Evolutionary conservation across 2,888 invertebrate genomes (phyloP).

Genomic region (Pantelozetes paolii): DNA sequence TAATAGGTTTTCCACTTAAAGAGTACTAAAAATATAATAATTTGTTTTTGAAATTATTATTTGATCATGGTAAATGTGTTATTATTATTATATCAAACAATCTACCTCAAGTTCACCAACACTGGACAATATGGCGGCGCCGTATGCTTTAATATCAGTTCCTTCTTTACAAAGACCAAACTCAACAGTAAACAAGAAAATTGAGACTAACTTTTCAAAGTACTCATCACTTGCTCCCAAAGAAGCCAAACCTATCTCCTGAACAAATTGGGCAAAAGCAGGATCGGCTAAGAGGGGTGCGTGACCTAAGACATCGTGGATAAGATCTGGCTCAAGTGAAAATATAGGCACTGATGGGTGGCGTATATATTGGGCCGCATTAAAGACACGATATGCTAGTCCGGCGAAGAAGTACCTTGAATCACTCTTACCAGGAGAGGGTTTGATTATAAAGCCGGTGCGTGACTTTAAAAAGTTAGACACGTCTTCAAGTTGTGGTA

Average conservation of each 20-base stretch:
- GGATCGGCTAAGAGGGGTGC: conserved; percentile 96
- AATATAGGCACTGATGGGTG: conserved; percentile 96
- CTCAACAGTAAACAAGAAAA: conserved; percentile 98
- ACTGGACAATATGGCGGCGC: conserved; percentile 94
- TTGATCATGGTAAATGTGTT: no score
- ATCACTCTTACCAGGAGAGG: conserved; percentile 98
- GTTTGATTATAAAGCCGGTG: conserved; percentile 92
- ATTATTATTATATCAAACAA: no score
- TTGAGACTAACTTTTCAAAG: conserved; percentile 96
- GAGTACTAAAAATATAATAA: conserved; percentile 45
- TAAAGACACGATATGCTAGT: conserved; percentile 97
- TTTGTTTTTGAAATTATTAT: conserved; percentile 2
- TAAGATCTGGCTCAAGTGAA: conserved; percentile 98
- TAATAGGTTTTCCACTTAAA: conserved; percentile 68
- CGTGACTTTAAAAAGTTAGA: conserved; percentile 79
- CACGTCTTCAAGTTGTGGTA: conserved; percentile 93
- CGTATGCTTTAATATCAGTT: conserved; percentile 88
- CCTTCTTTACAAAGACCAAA: conserved; percentile 97
- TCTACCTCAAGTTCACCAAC: conserved; percentile 83
- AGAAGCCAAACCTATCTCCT: conserved; percentile 97
- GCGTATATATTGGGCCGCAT: conserved; percentile 98
- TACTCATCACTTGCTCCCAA: conserved; percentile 95
- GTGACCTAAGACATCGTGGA: conserved; percentile 96
- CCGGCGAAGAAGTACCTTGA: conserved; percentile 97
- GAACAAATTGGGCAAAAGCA: conserved; percentile 97